Conservation (phyloP, 2,113 vertebrate genomes). For the Leptosomus discolor region DNA sequence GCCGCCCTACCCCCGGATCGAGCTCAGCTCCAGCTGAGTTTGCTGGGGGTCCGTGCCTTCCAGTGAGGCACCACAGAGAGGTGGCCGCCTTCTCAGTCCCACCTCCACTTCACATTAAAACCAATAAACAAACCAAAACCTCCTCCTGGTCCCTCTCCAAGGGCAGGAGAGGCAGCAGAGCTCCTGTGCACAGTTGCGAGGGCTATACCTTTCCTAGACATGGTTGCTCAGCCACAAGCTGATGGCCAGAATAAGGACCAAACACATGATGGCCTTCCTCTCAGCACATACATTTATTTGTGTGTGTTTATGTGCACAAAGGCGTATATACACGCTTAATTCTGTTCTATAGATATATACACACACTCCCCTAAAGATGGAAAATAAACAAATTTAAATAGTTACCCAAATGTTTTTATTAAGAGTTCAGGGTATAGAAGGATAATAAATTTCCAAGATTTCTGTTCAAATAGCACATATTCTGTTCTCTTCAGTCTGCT, state of each 20-base stretch:
- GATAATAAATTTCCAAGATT: background rate
- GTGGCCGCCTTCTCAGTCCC: background rate
- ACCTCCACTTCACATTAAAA: background rate
- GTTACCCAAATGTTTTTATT: background rate
- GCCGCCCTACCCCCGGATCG: too few relatives aligned
- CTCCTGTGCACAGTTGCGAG: background rate
- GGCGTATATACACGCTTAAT: too few relatives aligned
- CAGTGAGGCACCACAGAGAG: background rate
- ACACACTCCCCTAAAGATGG: background rate
- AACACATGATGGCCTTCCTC: background rate
- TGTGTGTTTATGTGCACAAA: background rate
- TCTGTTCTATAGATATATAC: background rate
- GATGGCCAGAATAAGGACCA: background rate
- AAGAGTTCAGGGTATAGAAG: background rate
- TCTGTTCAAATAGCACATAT: background rate
- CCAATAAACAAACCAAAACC: background rate
- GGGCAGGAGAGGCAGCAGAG: accelerated
- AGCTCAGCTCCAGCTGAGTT: accelerated
- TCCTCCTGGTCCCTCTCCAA: background rate
- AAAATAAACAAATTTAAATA: background rate
- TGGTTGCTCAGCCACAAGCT: background rate
- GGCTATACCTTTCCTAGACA: accelerated
- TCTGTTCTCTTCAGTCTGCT: background rate
- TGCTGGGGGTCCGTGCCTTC: accelerated
- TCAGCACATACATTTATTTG: too few relatives aligned